A percentile compares a stretch with the other conserved stretches of the same genome.
Evolutionary conservation across 1,140 invertebrate genomes (phyloP).

Genomic region (Drosophila kanapiae): DNA sequence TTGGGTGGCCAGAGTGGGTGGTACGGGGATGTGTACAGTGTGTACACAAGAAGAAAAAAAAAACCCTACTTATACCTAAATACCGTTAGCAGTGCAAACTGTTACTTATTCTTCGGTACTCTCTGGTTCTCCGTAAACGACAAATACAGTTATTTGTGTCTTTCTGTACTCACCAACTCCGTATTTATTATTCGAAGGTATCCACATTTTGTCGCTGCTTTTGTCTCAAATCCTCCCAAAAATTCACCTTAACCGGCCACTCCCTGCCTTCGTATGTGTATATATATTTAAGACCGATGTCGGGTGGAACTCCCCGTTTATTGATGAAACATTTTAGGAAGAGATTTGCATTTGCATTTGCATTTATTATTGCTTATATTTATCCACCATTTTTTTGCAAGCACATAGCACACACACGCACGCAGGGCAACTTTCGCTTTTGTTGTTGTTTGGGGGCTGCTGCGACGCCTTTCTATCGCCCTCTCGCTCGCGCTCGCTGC

Average conservation of each 20-base stretch:
- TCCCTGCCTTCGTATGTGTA: slow-evolving; percentile 26
- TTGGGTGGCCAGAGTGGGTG: slow-evolving; percentile 22
- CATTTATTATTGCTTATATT: slow-evolving; percentile 38
- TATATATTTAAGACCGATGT: slow-evolving; percentile 13
- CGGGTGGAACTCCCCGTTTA: slow-evolving; percentile 46
- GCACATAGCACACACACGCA: slow-evolving; percentile 25
- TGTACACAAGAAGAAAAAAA: not conserved
- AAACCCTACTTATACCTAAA: no score
- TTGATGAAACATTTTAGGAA: slow-evolving; percentile 21
- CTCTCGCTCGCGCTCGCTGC: slow-evolving; percentile 17
- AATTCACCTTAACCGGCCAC: slow-evolving; percentile 42
- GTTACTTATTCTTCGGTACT: not conserved
- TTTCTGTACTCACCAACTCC: slow-evolving; percentile 76
- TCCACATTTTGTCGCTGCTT: slow-evolving; percentile 73
- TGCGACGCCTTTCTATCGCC: slow-evolving; percentile 18
- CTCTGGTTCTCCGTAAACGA: not conserved
- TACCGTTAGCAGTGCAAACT: not conserved
- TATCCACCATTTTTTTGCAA: slow-evolving; percentile 63
- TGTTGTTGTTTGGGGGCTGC: slow-evolving; percentile 55
- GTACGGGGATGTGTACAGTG: slow-evolving; percentile 8
- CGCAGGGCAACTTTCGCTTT: slow-evolving; percentile 65
- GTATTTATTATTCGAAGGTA: slow-evolving; percentile 85
- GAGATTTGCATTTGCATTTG: slow-evolving; percentile 43
- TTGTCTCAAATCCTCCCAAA: slow-evolving; percentile 36
- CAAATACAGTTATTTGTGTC: slow-evolving; percentile 14